A percentile compares a stretch with the other conserved stretches of the same genome.
phyloP scores from a whole-genome alignment of 2,888 invertebrate species.

The Leptopilina myrica region DNA sequence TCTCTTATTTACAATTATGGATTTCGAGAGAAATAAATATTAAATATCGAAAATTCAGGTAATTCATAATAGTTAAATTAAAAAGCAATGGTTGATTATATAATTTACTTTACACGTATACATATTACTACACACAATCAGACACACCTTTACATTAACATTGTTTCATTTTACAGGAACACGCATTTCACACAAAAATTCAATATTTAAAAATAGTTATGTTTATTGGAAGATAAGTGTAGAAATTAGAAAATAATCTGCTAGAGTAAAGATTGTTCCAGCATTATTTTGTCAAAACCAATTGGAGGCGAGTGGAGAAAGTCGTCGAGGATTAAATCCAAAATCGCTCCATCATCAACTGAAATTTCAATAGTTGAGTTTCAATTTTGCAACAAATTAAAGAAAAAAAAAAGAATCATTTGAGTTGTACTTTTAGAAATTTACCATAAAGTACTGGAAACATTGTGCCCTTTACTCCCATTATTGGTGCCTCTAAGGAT shows the following conservation, averaged over 20 bases:
- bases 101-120: slow-evolving; percentile 1
- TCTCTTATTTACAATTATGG: no score
- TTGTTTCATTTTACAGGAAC: no score
- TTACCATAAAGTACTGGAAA: slow-evolving; percentile 96
- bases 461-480: slow-evolving; percentile 92
- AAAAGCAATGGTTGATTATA: slow-evolving; percentile 60
- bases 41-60: no score
- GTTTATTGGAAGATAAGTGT: not conserved
- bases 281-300: slow-evolving; percentile 96
- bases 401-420: no score
- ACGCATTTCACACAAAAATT: not conserved
- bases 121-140: not conserved
- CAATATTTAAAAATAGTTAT: not conserved
- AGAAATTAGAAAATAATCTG: slow-evolving; percentile 58
- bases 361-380: slow-evolving; percentile 43
- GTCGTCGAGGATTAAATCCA: slow-evolving; percentile 95
- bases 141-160: not conserved
- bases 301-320: slow-evolving; percentile 90
- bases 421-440: not conserved
- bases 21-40: no score
- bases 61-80: slow-evolving; percentile 53
- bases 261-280: slow-evolving; percentile 97
- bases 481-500: slow-evolving; percentile 89
- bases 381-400: no score
- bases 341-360: slow-evolving; percentile 98